A percentile compares a stretch with the other conserved stretches of the same genome.
Evolutionary conservation across 2,113 vertebrate genomes (phyloP).

Genomic region (Anhinga anhinga): DNA sequence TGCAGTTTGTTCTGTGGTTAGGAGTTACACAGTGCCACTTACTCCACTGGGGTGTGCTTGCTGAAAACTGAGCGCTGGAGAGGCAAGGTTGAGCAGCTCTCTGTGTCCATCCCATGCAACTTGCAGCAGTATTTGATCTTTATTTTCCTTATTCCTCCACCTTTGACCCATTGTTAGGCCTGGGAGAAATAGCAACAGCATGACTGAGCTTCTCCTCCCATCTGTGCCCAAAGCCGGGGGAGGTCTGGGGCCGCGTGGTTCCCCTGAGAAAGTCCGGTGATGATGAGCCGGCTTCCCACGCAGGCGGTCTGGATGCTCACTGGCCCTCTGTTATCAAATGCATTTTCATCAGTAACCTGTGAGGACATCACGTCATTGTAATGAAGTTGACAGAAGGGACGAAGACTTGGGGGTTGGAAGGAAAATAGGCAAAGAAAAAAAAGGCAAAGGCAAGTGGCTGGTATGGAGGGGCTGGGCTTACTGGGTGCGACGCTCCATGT

Average conservation of each 20-base stretch:
- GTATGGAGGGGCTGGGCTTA: not conserved
- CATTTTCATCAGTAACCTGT: not conserved
- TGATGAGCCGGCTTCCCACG: not conserved
- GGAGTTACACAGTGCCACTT: not conserved
- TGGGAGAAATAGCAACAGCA: not conserved
- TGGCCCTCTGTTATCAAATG: not conserved
- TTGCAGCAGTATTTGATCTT: not conserved
- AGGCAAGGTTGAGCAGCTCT: not conserved
- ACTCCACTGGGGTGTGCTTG: not conserved
- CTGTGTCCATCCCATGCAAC: not conserved
- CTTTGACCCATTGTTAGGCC: not conserved
- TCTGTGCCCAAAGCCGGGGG: not conserved
- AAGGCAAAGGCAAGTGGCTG: not conserved
- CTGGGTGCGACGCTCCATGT: not conserved
- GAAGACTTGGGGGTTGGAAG: not conserved
- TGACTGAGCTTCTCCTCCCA: not conserved
- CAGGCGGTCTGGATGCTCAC: accelerated
- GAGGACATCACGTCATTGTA: not conserved
- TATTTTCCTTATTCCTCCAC: not conserved
- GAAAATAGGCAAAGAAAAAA: not conserved
- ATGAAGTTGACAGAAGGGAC: not conserved
- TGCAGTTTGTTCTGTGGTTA: not conserved
- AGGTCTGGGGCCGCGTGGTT: accelerated
- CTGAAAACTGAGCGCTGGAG: not conserved
- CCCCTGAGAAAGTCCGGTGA: not conserved